Conservation (phyloP, 2,888 invertebrate species). For the Agelastica alni region DNA sequence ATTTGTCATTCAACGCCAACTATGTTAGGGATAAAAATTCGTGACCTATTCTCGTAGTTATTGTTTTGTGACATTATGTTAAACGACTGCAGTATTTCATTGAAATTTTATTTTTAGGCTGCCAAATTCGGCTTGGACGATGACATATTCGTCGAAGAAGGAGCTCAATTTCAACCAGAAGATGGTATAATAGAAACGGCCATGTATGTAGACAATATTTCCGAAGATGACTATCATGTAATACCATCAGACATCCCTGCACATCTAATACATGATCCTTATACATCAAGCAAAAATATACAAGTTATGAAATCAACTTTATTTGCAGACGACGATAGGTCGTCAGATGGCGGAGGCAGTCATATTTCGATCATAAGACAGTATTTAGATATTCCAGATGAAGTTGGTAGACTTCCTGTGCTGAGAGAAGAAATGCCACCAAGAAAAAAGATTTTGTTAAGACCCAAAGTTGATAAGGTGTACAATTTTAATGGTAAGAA, state of each 20-base stretch:
- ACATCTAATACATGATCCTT: conserved; percentile 31
- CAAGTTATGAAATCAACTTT: conserved; percentile 44
- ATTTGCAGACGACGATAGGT: conserved; percentile 42
- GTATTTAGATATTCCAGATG: conserved; percentile 41
- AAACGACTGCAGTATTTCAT: no score
- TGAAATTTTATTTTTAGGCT: conserved; percentile 17
- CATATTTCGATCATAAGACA: conserved; percentile 40
- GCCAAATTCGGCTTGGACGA: conserved; percentile 33
- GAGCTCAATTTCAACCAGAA: conserved; percentile 33
- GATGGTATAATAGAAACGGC: conserved; percentile 41
- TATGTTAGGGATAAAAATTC: no score
- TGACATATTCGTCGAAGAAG: conserved; percentile 35
- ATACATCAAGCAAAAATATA: conserved; percentile 37
- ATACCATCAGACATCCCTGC: conserved; percentile 33
- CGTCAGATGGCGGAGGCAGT: conserved; percentile 38
- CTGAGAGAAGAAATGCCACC: conserved; percentile 28
- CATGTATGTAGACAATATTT: conserved; percentile 43
- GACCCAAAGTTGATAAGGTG: conserved; percentile 40
- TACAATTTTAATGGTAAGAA: conserved; percentile 38
- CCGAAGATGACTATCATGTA: conserved; percentile 38
- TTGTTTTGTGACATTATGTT: no score
- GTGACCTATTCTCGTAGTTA: no score
- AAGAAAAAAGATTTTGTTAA: conserved; percentile 31
- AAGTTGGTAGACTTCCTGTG: conserved; percentile 33
- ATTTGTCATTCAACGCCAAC: no score